Base-by-base conservation (phyloP, 2,113 vertebrate genomes). In the Phaetusa simplex region DNA sequence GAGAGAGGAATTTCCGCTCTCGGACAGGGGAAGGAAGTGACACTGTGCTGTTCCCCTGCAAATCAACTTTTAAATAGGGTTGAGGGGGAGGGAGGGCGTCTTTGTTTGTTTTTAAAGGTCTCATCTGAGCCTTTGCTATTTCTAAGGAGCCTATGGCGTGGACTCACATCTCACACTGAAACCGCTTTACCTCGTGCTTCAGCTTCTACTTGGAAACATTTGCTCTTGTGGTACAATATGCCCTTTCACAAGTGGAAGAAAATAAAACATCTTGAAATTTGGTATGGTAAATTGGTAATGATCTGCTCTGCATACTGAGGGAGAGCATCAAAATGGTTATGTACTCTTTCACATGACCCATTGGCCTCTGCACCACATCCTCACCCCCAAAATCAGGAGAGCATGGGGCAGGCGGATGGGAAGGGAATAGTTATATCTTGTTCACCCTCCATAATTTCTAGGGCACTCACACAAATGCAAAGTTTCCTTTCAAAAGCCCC, bases 161-260 rank as follows among this genome's bases (percentile, higher is more conserved):
- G 18, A 6, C 10, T 6, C 10, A 12, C 19, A 4, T 2, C 24
- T 84, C 53, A 17, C 2, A 1, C 7, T 8, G 15, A 66, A 58
- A 17, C 27, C 3, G 0, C 62, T 38, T 23, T 0, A 42, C 21
- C 32, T 16, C 22, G 0, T 3, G 26, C 90, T 50, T 20, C 43
- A 17, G 36, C 40, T 47, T 47, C 59, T 17, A 8, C 36, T 1
- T 0, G 3, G 55, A n/a, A 66, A 34, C 24, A 1, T 11, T 45
- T 11, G 23, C 69, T 49, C 36, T 11, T 1, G 0, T 4, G 14
- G 69, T 4, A n/a, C 20, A 18, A 16, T 0, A 10, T 6, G 49
- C 27, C 62, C 73, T 32, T 45, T 52, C 36, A 24, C 53, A 32
- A 16, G 18, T 0, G 16, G 19, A 24, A 67, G 30, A 9, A 23